Conservation (phyloP, 2,888 invertebrate genomes). For the Drepana falcataria region DNA sequence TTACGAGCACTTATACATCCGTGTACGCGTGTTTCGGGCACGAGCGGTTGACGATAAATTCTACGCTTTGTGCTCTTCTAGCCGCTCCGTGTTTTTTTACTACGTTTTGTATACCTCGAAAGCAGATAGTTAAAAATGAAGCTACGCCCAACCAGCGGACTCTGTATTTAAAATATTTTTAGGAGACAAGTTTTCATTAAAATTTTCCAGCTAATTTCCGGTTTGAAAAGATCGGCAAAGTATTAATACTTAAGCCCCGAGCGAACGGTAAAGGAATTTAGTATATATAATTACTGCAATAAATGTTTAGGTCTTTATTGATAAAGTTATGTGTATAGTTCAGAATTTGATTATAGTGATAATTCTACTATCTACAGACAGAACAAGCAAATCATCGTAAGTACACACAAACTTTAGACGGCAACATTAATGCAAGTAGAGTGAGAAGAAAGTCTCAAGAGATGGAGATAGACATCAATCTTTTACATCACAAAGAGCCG, state of each 20-base stretch:
- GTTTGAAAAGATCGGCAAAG: too few species aligned
- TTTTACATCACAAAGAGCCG: conserved; percentile 50
- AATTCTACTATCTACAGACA: too few species aligned
- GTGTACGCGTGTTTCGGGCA: conserved; percentile 54
- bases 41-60: conserved; percentile 66
- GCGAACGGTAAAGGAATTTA: too few species aligned
- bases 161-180: background rate
- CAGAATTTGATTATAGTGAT: too few species aligned
- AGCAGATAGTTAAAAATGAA: conserved; percentile 26
- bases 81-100: conserved; percentile 43
- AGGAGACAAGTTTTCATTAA: background rate
- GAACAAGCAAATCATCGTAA: too few species aligned
- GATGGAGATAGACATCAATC: conserved; percentile 53
- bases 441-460: conserved; percentile 14
- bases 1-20: conserved; percentile 14
- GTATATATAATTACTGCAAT: too few species aligned
- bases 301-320: too few species aligned
- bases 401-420: too few species aligned
- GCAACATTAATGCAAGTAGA: background rate
- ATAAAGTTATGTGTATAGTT: too few species aligned
- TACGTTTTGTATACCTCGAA: conserved; percentile 40
- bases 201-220: background rate
- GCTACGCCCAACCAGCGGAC: conserved; percentile 9
- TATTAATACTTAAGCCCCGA: too few species aligned
- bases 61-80: conserved; percentile 60